phyloP scores from a whole-genome alignment of 2,888 invertebrate species.

The Macroteleia sp. region DNA sequence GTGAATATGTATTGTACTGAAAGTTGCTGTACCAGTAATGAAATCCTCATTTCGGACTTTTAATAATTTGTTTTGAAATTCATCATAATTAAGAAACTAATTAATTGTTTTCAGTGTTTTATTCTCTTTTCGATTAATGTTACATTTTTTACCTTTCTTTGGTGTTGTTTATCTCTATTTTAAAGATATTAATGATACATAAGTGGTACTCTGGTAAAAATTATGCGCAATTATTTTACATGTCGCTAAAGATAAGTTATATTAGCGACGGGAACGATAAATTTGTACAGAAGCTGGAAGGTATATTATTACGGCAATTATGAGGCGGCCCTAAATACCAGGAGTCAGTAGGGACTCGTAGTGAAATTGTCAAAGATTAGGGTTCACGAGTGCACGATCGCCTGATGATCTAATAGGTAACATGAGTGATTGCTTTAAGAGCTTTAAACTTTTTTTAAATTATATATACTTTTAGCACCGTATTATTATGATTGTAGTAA shows the following conservation, averaged over 20 bases:
- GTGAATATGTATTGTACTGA: not conserved
- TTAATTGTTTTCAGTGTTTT: too few relatives aligned
- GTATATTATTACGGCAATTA: conserved; percentile 51
- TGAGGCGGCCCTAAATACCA: conserved; percentile 33
- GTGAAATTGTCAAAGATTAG: conserved; percentile 46
- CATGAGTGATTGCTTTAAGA: not conserved
- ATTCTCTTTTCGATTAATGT: too few relatives aligned
- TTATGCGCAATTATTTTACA: conserved; percentile 13
- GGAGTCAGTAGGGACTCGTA: conserved; percentile 23
- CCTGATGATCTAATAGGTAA: conserved; percentile 15
- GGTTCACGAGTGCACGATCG: conserved; percentile 14
- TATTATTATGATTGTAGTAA: too few relatives aligned
- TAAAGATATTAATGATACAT: not conserved
- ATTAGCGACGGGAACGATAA: conserved; percentile 30
- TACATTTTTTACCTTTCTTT: too few relatives aligned
- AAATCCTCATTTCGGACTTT: too few relatives aligned
- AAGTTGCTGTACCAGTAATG: too few relatives aligned
- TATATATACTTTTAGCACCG: not conserved
- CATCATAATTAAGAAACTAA: too few relatives aligned
- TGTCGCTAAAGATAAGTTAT: conserved; percentile 34
- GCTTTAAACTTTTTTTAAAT: not conserved
- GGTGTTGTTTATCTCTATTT: conserved; percentile 14
- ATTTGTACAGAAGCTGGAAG: conserved; percentile 46
- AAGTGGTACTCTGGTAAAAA: conserved; percentile 20
- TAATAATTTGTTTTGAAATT: too few relatives aligned